Percentiles rank a stretch among this genome's conserved stretches.
phyloP scores from a whole-genome alignment of 2,888 invertebrate genomes.

The Cyclophora albipunctata region DNA sequence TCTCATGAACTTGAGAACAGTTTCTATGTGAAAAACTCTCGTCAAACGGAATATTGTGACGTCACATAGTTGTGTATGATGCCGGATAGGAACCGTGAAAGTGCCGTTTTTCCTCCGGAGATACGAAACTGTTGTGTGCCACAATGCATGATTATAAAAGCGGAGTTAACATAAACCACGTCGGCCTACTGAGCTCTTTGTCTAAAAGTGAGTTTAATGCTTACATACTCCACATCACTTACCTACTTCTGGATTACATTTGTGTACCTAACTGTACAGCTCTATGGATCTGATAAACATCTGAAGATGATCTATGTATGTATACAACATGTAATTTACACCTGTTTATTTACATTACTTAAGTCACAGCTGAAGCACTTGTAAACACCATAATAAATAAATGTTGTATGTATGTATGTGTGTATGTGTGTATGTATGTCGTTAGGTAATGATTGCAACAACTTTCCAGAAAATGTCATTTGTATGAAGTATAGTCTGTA shows the following conservation, averaged over 20 bases:
- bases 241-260: not conserved
- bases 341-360: too few species aligned
- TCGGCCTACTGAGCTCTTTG: slow-evolving; percentile 65
- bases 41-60: slow-evolving; percentile 63
- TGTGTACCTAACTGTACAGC: not conserved
- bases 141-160: slow-evolving; percentile 70
- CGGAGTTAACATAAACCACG: slow-evolving; percentile 64
- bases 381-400: too few species aligned
- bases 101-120: slow-evolving; percentile 59
- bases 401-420: too few species aligned
- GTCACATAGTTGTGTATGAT: slow-evolving; percentile 63
- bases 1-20: slow-evolving; percentile 40
- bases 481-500: too few species aligned
- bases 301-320: too few species aligned
- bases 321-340: too few species aligned
- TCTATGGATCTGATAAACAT: slow-evolving; percentile 1
- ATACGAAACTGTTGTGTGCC: slow-evolving; percentile 54
- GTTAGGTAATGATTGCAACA: too few species aligned
- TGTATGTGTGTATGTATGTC: too few species aligned
- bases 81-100: slow-evolving; percentile 69
- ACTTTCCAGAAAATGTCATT: too few species aligned
- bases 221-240: slow-evolving; percentile 21
- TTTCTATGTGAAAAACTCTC: slow-evolving; percentile 51
- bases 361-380: too few species aligned
- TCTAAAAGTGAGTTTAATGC: slow-evolving; percentile 63